phyloP scores from a whole-genome alignment of 2,113 vertebrate species.

The Arenaria interpres region DNA sequence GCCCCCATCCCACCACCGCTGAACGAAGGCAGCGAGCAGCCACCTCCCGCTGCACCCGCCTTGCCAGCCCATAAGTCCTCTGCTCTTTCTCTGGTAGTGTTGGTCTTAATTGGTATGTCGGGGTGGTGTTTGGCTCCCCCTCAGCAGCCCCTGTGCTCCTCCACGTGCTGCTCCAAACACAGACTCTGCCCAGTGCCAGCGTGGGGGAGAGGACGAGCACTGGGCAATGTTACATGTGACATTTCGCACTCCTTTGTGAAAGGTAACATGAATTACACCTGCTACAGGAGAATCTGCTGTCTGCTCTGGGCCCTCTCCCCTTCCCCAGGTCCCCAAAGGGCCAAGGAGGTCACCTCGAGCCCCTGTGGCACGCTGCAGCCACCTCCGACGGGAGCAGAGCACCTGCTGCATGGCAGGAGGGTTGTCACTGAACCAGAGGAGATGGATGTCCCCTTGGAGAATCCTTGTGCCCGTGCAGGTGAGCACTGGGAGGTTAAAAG shows the following conservation, averaged over 20 bases:
- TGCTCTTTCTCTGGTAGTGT: neutral
- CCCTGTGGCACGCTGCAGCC: neutral
- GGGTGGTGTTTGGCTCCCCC: neutral
- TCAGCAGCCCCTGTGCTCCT: neutral
- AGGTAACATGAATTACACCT: neutral
- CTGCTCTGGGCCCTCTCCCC: neutral
- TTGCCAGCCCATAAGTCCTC: neutral
- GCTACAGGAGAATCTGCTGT: too few species aligned
- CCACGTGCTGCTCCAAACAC: neutral
- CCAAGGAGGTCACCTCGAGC: neutral
- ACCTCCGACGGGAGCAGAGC: neutral
- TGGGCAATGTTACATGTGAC: too few species aligned
- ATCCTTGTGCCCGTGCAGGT: fast-evolving
- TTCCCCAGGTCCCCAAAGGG: neutral
- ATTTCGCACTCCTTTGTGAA: neutral
- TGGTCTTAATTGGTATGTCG: neutral
- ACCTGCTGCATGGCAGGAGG: neutral
- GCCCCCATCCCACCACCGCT: neutral
- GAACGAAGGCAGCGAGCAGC: neutral
- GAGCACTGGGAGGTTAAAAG: neutral
- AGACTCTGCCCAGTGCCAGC: neutral
- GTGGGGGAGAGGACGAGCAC: neutral
- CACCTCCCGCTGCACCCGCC: neutral
- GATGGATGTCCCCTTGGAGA: neutral
- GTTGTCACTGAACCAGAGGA: neutral